Conservation (phyloP, 2,113 vertebrate genomes). For the Cyanistes caeruleus region DNA sequence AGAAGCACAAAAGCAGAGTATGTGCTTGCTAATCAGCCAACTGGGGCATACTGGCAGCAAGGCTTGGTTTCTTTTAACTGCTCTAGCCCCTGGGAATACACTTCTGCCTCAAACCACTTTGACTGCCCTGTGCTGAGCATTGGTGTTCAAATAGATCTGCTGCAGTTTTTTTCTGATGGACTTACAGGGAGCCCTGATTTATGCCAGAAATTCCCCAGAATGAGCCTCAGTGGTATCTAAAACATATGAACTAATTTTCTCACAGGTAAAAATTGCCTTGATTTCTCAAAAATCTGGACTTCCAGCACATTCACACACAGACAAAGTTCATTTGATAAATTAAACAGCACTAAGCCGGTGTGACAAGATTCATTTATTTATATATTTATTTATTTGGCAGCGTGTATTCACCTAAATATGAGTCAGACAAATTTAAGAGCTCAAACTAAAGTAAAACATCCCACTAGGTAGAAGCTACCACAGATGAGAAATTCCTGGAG, state of each 20-base stretch:
- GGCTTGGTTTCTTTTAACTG: not conserved
- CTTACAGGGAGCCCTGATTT: not conserved
- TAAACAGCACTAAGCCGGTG: not conserved
- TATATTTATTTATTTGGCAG: not conserved
- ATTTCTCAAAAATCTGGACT: slow-evolving; percentile 32
- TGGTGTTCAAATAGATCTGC: not conserved
- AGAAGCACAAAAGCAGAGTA: not conserved
- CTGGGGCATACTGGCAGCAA: slow-evolving; percentile 3
- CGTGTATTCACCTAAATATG: not conserved
- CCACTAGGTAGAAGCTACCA: not conserved
- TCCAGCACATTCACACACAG: not conserved
- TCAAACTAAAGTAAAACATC: not conserved
- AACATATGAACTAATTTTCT: slow-evolving; percentile 62
- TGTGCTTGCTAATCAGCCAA: not conserved
- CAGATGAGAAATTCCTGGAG: not conserved
- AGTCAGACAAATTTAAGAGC: not conserved
- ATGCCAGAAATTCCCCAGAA: not conserved
- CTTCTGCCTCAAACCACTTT: slow-evolving; percentile 38
- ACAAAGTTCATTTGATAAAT: not conserved
- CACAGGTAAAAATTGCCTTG: slow-evolving; percentile 11
- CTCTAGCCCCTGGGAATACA: not conserved
- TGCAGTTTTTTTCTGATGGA: slow-evolving; percentile 44
- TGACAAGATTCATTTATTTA: not conserved
- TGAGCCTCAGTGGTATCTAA: not conserved
- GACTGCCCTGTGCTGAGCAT: slow-evolving; percentile 12